phyloP scores from a whole-genome alignment of 2,797 vertebrate species.

The Alectoris magna region DNA sequence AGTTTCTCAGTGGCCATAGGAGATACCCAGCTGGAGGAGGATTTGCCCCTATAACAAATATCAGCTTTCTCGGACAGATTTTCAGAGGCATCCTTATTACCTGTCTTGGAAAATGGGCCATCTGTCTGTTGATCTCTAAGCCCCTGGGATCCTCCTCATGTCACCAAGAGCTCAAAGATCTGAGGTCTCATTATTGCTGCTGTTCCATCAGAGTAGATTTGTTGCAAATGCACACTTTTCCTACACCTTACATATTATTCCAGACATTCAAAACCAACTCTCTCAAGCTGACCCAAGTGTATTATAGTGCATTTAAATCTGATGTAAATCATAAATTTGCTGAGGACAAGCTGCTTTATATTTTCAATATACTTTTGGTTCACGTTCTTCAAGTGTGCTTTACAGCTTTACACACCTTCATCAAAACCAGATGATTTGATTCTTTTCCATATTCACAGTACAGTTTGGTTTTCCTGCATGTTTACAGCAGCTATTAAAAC shows the following conservation, averaged over 20 bases:
- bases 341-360: constrained; percentile 49
- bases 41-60: not conserved
- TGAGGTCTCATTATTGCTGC: constrained; percentile 11
- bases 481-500: constrained; percentile 60
- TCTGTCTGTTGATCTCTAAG: constrained; percentile 6
- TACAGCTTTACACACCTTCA: constrained; percentile 49
- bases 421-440: constrained; percentile 58
- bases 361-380: constrained; percentile 54
- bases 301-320: constrained; percentile 32
- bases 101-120: constrained; percentile 8
- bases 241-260: constrained; percentile 18
- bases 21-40: not conserved
- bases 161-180: constrained; percentile 35
- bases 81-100: constrained; percentile 2
- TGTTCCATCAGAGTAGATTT: constrained; percentile 32
- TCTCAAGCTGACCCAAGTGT: constrained; percentile 39
- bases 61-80: not conserved
- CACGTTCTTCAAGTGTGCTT: constrained; percentile 42
- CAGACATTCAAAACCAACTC: not conserved
- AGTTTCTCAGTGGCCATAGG: not conserved
- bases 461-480: not conserved
- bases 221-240: constrained; percentile 18
- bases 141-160: constrained; percentile 2
- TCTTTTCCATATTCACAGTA: constrained; percentile 37
- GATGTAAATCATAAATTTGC: constrained; percentile 42